Conservation (phyloP, 2,797 vertebrate species). For the Arremon aurantiirostris region DNA sequence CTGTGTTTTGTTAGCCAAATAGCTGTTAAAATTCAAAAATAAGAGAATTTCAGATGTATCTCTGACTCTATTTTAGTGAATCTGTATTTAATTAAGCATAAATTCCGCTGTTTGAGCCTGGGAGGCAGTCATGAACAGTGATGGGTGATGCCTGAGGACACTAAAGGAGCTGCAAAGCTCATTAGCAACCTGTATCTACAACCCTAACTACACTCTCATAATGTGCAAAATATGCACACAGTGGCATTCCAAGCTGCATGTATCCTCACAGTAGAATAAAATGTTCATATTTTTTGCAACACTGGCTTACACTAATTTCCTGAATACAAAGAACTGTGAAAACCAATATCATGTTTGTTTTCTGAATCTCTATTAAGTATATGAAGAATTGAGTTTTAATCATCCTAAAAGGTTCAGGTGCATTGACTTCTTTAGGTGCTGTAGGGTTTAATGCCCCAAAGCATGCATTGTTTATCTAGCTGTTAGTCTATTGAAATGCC, state of each 20-base stretch:
- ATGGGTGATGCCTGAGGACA: background rate
- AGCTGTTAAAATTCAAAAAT: background rate
- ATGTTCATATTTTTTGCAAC: background rate
- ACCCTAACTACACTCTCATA: background rate
- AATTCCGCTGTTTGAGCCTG: background rate
- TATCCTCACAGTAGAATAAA: background rate
- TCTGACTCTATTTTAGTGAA: background rate
- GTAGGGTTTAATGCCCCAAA: background rate
- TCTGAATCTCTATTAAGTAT: background rate
- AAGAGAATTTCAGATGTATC: background rate
- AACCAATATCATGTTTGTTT: background rate
- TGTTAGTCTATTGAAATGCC: background rate
- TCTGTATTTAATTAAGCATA: background rate
- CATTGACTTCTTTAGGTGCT: background rate
- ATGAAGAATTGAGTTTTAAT: background rate
- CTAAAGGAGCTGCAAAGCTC: background rate
- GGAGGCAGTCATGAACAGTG: background rate
- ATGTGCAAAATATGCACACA: background rate
- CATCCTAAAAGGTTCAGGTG: background rate
- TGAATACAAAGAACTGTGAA: background rate
- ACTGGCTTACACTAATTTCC: background rate
- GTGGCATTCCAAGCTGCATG: background rate
- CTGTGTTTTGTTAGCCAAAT: background rate
- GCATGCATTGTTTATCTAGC: background rate
- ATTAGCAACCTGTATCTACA: background rate